Evolutionary conservation across 2,888 invertebrate genomes (phyloP), one percentile per base, ranked within the genome.

Genomic region (Melinopterus prodromus): DNA sequence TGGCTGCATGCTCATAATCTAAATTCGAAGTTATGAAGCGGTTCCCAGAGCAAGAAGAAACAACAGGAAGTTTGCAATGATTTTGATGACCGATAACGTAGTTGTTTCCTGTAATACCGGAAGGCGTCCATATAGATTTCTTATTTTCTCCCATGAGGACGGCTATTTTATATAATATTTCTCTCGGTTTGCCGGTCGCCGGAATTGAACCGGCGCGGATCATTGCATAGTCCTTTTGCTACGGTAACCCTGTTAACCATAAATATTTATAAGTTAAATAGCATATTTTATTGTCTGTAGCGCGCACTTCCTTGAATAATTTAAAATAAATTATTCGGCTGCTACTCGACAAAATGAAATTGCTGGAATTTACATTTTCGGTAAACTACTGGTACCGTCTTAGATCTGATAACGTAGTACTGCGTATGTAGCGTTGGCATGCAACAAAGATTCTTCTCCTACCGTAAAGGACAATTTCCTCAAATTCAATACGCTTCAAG

Each of bases 301-400:
- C 74, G 74, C 74, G 74, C 74, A 74, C 74, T 74, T 74, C 74
- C 74, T 74, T 74, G 74, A 74, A 74, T 74, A 74, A 35, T 74
- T 74, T 74, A 74, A 35, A 74, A 74, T 74, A 74, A 74, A 74
- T 74, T 74, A 74, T 37, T 16, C 36, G 36, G 35, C 35, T 37
- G 37, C 74, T 74, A 74, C 74, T 74, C 74, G 74, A 74, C 74
- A 74, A 74, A 74, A 74, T 74, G 74, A 74, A 74, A 74, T 74
- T 74, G 74, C 74, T n/a, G 35, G n/a, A 35, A 74, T 74, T 74
- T 74, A 74, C 74, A 74, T 74, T 74, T 74, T 35, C 53, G 5
- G 53, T 53, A 53, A 53, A 53, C 53, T 53, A 53, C 53, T 53
- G 53, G 53, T 1, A 53, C 9, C 5, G 2, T 53, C 53, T 53